Evolutionary conservation across 1,140 invertebrate genomes (phyloP).

Genomic region (Drosophila ironensis): DNA sequence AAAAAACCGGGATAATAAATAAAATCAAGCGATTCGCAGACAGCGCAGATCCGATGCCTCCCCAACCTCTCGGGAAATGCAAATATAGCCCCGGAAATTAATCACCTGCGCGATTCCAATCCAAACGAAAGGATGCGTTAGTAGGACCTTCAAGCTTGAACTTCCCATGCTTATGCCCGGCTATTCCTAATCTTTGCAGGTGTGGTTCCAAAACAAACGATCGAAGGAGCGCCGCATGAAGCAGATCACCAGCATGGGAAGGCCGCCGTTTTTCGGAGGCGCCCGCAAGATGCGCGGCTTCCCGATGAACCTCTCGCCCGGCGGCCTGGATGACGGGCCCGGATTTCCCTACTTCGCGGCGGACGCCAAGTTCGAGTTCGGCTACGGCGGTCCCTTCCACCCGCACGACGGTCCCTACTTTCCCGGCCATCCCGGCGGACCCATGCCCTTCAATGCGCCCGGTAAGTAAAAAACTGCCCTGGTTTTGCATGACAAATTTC

Average conservation of each 20-base stretch:
- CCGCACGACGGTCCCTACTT: constrained; percentile 93
- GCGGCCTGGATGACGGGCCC: constrained; percentile 90
- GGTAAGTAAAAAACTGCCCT: constrained; percentile 82
- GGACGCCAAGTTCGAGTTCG: constrained; percentile 94
- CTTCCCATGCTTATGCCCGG: neutral
- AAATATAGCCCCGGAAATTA: neutral
- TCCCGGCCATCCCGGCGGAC: constrained; percentile 88
- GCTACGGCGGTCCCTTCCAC: constrained; percentile 92
- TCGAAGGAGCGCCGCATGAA: constrained; percentile 97
- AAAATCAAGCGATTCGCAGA: neutral
- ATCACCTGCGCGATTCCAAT: too few relatives aligned
- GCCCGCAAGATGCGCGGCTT: constrained; percentile 95
- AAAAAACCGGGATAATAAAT: neutral
- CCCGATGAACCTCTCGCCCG: constrained; percentile 93
- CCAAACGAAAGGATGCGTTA: too few relatives aligned
- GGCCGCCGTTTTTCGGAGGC: constrained; percentile 93
- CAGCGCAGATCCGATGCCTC: neutral
- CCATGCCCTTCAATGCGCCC: constrained; percentile 89
- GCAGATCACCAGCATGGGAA: constrained; percentile 95
- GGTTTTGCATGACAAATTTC: neutral
- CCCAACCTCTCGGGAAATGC: too few relatives aligned
- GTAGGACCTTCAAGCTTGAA: too few relatives aligned
- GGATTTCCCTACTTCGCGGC: constrained; percentile 93
- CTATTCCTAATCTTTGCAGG: constrained; percentile 86
- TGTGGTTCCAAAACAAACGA: constrained; percentile 99